Evolutionary conservation across 2,113 vertebrate genomes (phyloP), one percentile per base, ranked within the genome.

Genomic region (Ahaetulla prasina): DNA sequence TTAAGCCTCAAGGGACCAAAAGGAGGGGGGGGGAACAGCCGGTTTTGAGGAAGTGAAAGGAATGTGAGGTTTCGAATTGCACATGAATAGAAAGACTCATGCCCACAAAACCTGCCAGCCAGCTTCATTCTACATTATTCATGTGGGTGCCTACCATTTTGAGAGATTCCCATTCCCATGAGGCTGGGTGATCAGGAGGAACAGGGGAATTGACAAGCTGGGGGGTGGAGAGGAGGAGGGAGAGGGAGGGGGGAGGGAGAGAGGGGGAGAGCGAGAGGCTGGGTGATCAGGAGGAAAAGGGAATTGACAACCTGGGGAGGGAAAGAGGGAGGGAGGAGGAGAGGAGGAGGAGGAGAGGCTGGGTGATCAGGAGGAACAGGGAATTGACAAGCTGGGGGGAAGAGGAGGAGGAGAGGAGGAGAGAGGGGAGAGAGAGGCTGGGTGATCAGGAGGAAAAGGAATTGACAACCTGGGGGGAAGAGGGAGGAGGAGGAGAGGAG

Each of bases 221-320:
- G 3, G 27, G 27, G 3, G 0, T 25, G 27, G 3, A 3, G 27
- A 1, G 27, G 4, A 14, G 2, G 14, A 4, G 0, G 3, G 52
- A 16, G 52, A 16, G 60, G 0, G 10, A 3, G 10, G 3, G 9
- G 25, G 3, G 50, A 12, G 50, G 9, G 49, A 49, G 49, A 49
- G 49, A 10, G 55, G 0, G 3, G 2, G 2, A 4, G 45, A 45
- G n/a, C n/a, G n/a, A n/a, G n/a, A n/a, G n/a, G n/a, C n/a, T n/a
- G 45, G 6, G 45, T 47, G 45, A 47, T 47, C 45, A 47, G 45
- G 45, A 6, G 5, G 45, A 47, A 47, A 47, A 6, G 45, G 45
- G 45, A 47, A 47, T 47, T 4, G 45, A 47, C 45, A 47, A 47
- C 0, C 45, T 7, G 45, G 45, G 9, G 8, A 6, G 9, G 20